Evolutionary conservation across 2,797 vertebrate species (phyloP), one percentile per base, ranked within the genome.

Genomic region (Bucorvus abyssinicus): DNA sequence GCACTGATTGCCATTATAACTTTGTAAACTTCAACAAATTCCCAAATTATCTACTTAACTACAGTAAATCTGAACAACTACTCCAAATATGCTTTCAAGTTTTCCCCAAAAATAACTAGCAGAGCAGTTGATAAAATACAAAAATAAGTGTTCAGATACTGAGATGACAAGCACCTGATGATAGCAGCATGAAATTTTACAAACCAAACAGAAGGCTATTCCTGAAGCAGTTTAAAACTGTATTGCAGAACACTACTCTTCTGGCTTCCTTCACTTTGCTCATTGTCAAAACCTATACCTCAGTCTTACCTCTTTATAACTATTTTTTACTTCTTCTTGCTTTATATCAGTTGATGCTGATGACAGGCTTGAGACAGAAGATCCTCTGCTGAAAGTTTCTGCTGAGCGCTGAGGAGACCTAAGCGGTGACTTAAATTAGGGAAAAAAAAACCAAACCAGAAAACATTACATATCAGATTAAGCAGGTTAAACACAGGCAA

Each of bases 281-380:
- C 70, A 79, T 40, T 76, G n/a, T 14, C 60, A 70, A 53, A 80
- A 61, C 9, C 55, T 57, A 3, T 1, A 71, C 19, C 23, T 87
- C 36, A 74, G n/a, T 55, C 97, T 97, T 84, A 99, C 99, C 99
- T 99, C 99, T 97, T 98, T 98, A 69, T 98, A 98, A 77, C 94
- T 98, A 52, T 97, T 97, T 63, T 97, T 97, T 14, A 98, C 95
- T 20, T 96, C 97, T 59, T 99, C 98, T 12, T 97, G 98, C 88
- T 95, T 98, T 75, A 74, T 82, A 86, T 98, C 98, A 4, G 95
- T 94, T 16, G 97, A 97, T 69, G 97, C 26, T 7, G 99, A 99
- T 18, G 98, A 99, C 10, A 98, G 97, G 97, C 99, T 99, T 93
- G 98, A 99, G 84, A 98, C 49, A 18, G 98, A 99, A 13, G 99